Percentiles rank a stretch among this genome's conserved stretches.
These are phyloP conservation scores for Lithobates pipiens DNA, from an alignment of 2,797 vertebrate genomes.

Conservation along the genomic window DNA sequence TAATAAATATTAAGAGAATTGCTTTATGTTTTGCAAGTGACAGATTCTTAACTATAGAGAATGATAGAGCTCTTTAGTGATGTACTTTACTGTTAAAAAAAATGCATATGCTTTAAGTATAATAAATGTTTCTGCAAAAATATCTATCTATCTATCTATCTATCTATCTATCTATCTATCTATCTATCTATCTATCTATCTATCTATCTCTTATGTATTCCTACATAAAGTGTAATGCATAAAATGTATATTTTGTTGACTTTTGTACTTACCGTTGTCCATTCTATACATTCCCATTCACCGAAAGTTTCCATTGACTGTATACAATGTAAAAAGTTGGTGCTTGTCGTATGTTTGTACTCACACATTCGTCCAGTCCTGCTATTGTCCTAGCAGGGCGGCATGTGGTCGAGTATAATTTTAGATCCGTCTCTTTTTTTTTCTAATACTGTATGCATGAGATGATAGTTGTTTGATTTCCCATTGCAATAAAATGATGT, in stretches of 20 bases:
- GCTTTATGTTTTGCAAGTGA: not conserved
- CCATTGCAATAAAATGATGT: not conserved
- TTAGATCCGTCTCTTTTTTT: not conserved
- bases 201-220: no score
- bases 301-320: no score
- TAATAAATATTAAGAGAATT: no score
- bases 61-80: constrained; percentile 76
- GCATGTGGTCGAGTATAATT: not conserved
- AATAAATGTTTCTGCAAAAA: constrained; percentile 64
- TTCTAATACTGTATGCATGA: not conserved
- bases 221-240: no score
- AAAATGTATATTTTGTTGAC: no score
- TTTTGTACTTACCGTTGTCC: no score
- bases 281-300: no score
- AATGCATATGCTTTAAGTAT: constrained; percentile 74
- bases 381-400: not conserved
- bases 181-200: not conserved
- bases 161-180: not conserved
- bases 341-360: no score
- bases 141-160: not conserved
- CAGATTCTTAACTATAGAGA: constrained; percentile 59
- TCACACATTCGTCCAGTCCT: no score
- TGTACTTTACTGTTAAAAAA: constrained; percentile 78
- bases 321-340: no score
- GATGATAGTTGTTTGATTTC: not conserved